Evolutionary conservation across 2,888 invertebrate species (phyloP).

Genomic region (Chrysomela aeneicollis): DNA sequence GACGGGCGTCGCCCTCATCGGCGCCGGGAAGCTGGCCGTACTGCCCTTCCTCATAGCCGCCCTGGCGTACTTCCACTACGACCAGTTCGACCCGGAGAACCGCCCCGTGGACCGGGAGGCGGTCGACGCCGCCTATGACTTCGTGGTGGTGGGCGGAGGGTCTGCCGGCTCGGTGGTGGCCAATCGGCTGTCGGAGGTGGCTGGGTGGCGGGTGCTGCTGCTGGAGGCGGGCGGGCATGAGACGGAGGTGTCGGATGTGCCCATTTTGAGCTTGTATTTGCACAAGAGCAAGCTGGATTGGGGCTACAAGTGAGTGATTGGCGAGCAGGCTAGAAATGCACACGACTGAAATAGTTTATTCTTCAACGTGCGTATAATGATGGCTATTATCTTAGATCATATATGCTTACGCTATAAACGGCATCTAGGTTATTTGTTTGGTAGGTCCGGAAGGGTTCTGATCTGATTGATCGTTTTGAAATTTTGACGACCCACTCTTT

Average conservation of each 20-base stretch:
- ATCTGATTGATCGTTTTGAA: too few species aligned
- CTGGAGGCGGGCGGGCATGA: conserved; percentile 89
- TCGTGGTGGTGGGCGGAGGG: conserved; percentile 83
- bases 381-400: too few species aligned
- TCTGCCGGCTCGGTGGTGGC: conserved; percentile 87
- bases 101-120: conserved; percentile 68
- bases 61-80: conserved; percentile 85
- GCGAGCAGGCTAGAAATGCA: too few species aligned
- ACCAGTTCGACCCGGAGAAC: conserved; percentile 84
- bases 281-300: conserved; percentile 91
- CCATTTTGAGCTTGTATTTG: conserved; percentile 83
- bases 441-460: too few species aligned
- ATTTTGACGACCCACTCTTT: too few species aligned
- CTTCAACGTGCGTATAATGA: too few species aligned
- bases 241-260: conserved; percentile 87
- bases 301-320: conserved; percentile 77
- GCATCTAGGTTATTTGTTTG: too few species aligned
- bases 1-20: conserved; percentile 71
- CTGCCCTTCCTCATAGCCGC: conserved; percentile 79
- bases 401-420: too few species aligned
- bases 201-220: conserved; percentile 80
- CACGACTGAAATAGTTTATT: too few species aligned
- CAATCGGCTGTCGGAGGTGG: conserved; percentile 79
- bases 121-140: conserved; percentile 79
- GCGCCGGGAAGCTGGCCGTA: conserved; percentile 76